Base-by-base conservation (phyloP, 1,140 invertebrate species). In the Anagrus nilaparvatae region DNA sequence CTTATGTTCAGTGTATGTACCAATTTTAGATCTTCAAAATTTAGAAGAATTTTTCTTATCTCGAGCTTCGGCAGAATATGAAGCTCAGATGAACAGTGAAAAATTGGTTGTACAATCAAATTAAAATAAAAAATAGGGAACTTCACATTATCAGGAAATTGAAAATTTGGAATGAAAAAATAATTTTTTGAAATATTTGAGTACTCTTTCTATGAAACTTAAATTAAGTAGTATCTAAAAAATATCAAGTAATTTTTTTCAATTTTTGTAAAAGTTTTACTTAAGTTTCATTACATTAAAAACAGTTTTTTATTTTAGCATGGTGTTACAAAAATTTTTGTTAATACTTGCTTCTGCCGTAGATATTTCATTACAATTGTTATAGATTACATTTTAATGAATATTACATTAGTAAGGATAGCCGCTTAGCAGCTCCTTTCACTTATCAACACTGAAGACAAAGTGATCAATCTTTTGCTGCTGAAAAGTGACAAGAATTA, bases 371-470 rank as follows among this genome's bases (percentile, higher is more conserved):
- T 67, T 95, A 4, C 83, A 90, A 57, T 80, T 88, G 37, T 74
- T 95, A 18, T 48, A 75, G 91, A 16, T 70, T 95, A 13, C 90
- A 95, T 64, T 92, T 91, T 56, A 93, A 89, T 61, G 85, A 88
- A 55, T 86, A 86, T 61, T 91, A 91, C 60, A 85, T 87, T 52
- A 76, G 77, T 28, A 76, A 78, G 32, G 82, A 88, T 56, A 75
- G 75, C 29, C 73, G 81, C 40, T 68, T 89, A 1, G 77, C 78
- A 33, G 79, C 78, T 23, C 82, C 84, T 0, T 63, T 87, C 8
- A 86, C 82, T 0, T 81, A 81, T 51, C 75, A 79, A 47, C 77
- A 81, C 51, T 74, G 78, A 50, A 66, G 77, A n/a, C 67, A 78
- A 54, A 78, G 71, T 44, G 73, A 75, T 42, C 56, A 58, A 43